Conservation (phyloP, 1,140 invertebrate species). For the Atopsyche davidsoni region DNA sequence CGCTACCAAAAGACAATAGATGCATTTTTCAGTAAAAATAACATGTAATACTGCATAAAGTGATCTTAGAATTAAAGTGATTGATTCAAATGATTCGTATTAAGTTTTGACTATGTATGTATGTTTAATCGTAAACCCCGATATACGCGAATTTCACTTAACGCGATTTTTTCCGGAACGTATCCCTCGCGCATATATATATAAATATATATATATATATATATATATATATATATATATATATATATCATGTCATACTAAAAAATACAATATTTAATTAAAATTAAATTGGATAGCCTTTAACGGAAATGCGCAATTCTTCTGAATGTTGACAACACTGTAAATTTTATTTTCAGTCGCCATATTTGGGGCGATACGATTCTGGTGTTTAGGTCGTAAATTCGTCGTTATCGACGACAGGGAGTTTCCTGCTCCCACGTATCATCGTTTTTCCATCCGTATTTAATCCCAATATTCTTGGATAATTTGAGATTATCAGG, state of each 20-base stretch:
- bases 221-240: background rate
- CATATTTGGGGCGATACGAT: conserved; percentile 58
- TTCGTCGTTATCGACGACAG: conserved; percentile 61
- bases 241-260: background rate
- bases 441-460: conserved; percentile 4
- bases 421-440: conserved; percentile 50
- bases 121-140: too few species aligned
- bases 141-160: too few species aligned
- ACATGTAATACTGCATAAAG: too few species aligned
- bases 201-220: background rate
- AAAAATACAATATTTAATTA: background rate
- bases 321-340: background rate
- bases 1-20: too few species aligned
- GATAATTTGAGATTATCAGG: conserved; percentile 21
- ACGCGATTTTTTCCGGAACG: too few species aligned
- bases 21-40: too few species aligned
- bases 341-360: conserved; percentile 49
- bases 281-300: conserved; percentile 1
- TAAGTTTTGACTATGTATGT: too few species aligned
- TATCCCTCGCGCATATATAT: too few species aligned
- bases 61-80: too few species aligned
- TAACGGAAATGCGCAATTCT: conserved; percentile 11
- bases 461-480: too few species aligned
- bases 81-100: too few species aligned
- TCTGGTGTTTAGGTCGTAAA: conserved; percentile 42